These are phyloP conservation scores for Ctenomys sociabilis DNA, from an alignment of 2,113 vertebrate genomes.

Conservation along the genomic window DNA sequence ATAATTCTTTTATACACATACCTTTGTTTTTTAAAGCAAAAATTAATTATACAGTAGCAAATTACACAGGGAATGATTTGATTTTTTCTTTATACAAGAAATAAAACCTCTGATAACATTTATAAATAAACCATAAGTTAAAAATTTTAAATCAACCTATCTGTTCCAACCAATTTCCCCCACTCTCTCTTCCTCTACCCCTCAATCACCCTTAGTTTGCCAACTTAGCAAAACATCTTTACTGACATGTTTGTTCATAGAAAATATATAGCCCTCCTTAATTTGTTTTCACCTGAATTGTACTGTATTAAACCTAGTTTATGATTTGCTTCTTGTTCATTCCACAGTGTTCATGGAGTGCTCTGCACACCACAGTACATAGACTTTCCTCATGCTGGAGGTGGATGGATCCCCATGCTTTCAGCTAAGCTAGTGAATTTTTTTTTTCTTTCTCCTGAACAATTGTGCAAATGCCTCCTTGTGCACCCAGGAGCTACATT, in stretches of 20 bases:
- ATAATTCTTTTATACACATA: not conserved
- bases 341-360: not conserved
- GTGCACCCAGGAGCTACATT: not conserved
- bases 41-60: slow-evolving; percentile 5
- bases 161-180: not conserved
- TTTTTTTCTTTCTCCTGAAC: not conserved
- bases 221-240: not conserved
- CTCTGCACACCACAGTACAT: not conserved
- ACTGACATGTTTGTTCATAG: slow-evolving; percentile 25
- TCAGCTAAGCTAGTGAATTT: not conserved
- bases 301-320: not conserved
- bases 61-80: not conserved
- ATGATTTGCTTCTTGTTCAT: not conserved
- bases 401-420: not conserved
- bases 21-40: slow-evolving; percentile 46
- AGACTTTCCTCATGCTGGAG: not conserved
- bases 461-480: not conserved
- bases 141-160: not conserved
- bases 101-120: not conserved
- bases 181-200: not conserved
- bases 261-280: not conserved
- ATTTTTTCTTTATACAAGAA: slow-evolving; percentile 52
- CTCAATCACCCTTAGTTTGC: not conserved
- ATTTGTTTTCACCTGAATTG: not conserved
- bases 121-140: too few relatives aligned